Evolutionary conservation across 1,140 invertebrate genomes (phyloP).

Genomic region (Atta colombica): DNA sequence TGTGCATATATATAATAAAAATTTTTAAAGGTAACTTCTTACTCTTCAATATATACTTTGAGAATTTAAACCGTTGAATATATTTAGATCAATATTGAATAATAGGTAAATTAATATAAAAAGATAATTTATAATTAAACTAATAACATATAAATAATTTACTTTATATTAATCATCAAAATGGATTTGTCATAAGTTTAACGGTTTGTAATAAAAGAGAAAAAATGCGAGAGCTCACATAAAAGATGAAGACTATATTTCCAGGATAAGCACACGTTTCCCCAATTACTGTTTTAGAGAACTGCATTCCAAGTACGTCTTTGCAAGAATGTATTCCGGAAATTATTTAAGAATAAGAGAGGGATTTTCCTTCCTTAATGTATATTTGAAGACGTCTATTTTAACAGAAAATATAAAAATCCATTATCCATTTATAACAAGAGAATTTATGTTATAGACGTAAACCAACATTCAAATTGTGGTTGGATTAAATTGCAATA

Average conservation of each 20-base stretch:
- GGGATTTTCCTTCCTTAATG: conserved; percentile 25
- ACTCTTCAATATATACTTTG: background rate
- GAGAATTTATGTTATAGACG: background rate
- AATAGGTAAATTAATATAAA: background rate
- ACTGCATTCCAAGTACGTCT: conserved; percentile 13
- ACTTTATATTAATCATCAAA: background rate
- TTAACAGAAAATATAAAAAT: conserved; percentile 19
- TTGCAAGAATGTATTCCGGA: background rate
- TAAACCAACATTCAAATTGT: background rate
- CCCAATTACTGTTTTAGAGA: background rate
- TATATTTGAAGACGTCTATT: conserved; percentile 1
- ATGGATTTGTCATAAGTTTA: background rate
- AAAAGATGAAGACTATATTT: background rate
- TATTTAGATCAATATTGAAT: background rate
- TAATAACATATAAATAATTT: background rate
- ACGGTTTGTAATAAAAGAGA: background rate
- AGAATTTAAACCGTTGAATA: background rate
- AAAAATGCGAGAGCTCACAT: background rate
- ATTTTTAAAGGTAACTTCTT: background rate
- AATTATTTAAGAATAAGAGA: conserved; percentile 14
- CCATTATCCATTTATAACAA: background rate
- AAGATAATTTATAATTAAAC: background rate
- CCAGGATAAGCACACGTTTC: background rate
- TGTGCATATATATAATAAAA: background rate
- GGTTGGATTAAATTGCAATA: background rate